Conservation (phyloP, 30 jellyfish, hydroid and myxozoan genomes). For the Hydractinia echinata region DNA sequence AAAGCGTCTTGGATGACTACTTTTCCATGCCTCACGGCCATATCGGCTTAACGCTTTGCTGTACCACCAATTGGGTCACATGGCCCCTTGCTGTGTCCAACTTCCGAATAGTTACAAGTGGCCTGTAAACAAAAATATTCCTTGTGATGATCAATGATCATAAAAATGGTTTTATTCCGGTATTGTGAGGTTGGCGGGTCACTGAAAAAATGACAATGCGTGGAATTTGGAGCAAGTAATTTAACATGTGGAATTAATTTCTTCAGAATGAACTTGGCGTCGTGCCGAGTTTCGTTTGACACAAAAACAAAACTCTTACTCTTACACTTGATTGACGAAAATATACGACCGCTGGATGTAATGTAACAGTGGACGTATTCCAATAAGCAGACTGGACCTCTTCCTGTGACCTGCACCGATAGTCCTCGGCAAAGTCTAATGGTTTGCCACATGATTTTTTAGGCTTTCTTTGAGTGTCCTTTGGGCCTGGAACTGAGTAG, state of each 20-base stretch:
- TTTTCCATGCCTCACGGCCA: constrained; percentile 13
- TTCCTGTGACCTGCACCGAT: constrained; percentile 15
- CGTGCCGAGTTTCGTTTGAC: constrained; percentile 8
- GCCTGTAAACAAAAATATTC: too few relatives aligned
- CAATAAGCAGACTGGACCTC: background rate
- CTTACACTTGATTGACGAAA: background rate
- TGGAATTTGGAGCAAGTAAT: background rate
- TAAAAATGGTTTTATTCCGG: background rate
- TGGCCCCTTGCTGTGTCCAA: constrained; percentile 20
- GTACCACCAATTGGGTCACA: constrained; percentile 23
- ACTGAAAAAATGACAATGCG: background rate
- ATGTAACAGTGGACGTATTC: background rate
- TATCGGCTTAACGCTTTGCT: constrained; percentile 16
- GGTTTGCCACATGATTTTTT: background rate
- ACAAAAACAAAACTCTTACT: background rate
- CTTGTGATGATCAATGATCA: background rate
- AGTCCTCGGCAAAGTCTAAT: constrained; percentile 21
- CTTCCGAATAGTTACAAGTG: constrained; percentile 7
- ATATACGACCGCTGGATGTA: background rate
- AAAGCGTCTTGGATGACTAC: constrained; percentile 2
- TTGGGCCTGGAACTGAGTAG: background rate
- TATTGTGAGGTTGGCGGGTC: constrained; percentile 5
- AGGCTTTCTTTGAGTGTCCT: background rate
- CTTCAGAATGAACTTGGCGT: background rate
- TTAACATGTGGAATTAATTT: background rate